These are phyloP conservation scores for Drosophila mimetica DNA, from an alignment of 2,888 invertebrate species.

Conservation along the genomic window DNA sequence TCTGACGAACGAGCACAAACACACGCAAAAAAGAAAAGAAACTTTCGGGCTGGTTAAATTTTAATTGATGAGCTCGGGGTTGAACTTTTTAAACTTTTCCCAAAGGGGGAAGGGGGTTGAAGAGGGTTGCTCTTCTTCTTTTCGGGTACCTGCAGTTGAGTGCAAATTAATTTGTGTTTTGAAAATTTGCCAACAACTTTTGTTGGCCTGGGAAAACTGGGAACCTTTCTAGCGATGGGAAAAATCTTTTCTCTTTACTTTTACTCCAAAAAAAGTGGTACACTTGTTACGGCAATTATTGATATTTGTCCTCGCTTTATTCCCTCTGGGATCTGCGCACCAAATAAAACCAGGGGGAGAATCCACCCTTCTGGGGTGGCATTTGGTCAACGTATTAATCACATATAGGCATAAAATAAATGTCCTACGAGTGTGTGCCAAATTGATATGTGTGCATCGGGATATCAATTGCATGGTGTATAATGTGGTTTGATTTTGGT, in stretches of 20 bases:
- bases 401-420: constrained; percentile 75
- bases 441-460: constrained; percentile 69
- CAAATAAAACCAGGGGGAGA: constrained; percentile 19
- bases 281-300: constrained; percentile 74
- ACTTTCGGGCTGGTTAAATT: constrained; percentile 53
- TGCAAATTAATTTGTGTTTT: constrained; percentile 75
- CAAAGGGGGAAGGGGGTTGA: constrained; percentile 4
- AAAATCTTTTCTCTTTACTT: constrained; percentile 52
- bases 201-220: constrained; percentile 6
- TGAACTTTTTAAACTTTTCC: constrained; percentile 74
- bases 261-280: constrained; percentile 32
- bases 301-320: constrained; percentile 49
- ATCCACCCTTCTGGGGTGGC: constrained; percentile 23
- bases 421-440: constrained; percentile 65
- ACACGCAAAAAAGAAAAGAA: constrained; percentile 19
- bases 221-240: constrained; percentile 59
- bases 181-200: constrained; percentile 69
- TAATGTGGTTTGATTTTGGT: constrained; percentile 35
- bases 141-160: constrained; percentile 55
- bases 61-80: constrained; percentile 75
- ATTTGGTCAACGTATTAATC: constrained; percentile 56
- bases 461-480: constrained; percentile 61
- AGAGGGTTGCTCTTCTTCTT: constrained; percentile 2
- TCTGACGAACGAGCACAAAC: constrained; percentile 44
- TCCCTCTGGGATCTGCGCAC: constrained; percentile 53